phyloP scores from a whole-genome alignment of 2,888 invertebrate species.

The Aricia artaxerxes region DNA sequence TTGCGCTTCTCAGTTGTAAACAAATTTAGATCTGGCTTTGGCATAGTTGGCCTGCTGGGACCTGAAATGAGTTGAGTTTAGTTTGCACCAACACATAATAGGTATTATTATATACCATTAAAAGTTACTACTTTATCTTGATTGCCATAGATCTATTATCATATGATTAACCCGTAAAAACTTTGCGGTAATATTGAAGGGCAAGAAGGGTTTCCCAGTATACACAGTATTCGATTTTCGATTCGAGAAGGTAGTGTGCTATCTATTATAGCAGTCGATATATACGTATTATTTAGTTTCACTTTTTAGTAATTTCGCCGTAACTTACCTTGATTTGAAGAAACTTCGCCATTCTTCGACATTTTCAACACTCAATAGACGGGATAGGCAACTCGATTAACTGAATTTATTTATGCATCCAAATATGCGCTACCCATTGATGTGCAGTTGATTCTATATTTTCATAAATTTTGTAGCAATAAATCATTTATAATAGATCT shows the following conservation, averaged over 20 bases:
- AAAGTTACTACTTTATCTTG: background rate
- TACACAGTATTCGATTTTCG: background rate
- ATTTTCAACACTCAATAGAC: conserved; percentile 66
- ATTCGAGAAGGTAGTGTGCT: background rate
- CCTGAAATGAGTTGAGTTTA: conserved; percentile 51
- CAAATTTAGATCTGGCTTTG: conserved; percentile 73
- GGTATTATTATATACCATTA: background rate
- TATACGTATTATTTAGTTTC: conserved; percentile 35
- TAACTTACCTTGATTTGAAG: conserved; percentile 79
- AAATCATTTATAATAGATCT: conserved; percentile 39
- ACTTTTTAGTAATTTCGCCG: conserved; percentile 43
- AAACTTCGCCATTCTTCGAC: conserved; percentile 87
- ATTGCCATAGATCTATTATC: background rate
- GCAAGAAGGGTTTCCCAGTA: background rate
- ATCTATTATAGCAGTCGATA: background rate
- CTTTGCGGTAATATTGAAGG: background rate
- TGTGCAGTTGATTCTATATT: conserved; percentile 49
- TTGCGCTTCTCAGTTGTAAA: conserved; percentile 79
- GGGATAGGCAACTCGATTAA: conserved; percentile 50
- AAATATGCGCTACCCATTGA: conserved; percentile 66
- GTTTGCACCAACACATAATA: background rate
- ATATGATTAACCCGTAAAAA: background rate
- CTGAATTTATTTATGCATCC: conserved; percentile 58
- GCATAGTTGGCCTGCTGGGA: conserved; percentile 69
- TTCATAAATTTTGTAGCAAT: conserved; percentile 56